Evolutionary conservation across 2,888 invertebrate species (phyloP).

Genomic region (Cheilosia scutellata): DNA sequence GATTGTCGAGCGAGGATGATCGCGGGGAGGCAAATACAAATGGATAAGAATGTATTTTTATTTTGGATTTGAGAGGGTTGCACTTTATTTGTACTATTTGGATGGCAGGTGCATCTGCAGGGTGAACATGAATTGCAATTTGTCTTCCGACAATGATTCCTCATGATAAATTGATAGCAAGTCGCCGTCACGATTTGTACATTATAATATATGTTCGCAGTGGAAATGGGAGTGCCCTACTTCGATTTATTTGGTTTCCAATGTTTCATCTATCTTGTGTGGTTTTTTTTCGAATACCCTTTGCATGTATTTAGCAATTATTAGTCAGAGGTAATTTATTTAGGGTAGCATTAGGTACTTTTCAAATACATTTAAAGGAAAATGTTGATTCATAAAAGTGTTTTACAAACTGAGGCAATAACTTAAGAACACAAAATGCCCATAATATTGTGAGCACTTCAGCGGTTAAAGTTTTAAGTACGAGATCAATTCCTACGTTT

Average conservation of each 20-base stretch:
- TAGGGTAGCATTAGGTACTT: no score
- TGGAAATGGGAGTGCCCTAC: slow-evolving; percentile 57
- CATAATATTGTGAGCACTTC: no score
- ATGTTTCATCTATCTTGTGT: slow-evolving; percentile 9
- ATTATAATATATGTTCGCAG: background rate
- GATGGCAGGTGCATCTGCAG: slow-evolving; percentile 62
- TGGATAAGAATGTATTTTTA: slow-evolving; percentile 74
- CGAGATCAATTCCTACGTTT: no score
- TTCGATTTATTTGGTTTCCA: slow-evolving; percentile 45
- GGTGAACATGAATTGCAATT: slow-evolving; percentile 65
- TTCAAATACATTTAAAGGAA: no score
- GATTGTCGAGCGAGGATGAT: slow-evolving; percentile 24
- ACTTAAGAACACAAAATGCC: no score
- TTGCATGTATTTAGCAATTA: background rate
- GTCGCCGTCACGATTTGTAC: slow-evolving; percentile 34
- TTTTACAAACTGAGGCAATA: no score
- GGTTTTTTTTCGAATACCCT: background rate
- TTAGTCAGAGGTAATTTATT: background rate
- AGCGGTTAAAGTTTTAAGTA: no score
- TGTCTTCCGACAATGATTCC: slow-evolving; percentile 72
- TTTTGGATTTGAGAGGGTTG: slow-evolving; percentile 71
- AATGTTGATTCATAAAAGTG: no score
- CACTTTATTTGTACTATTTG: slow-evolving; percentile 47
- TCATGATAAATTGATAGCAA: slow-evolving; percentile 52
- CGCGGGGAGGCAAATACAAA: slow-evolving; percentile 38